Conservation (phyloP, 2,888 invertebrate species). For the Theretra japonica region DNA sequence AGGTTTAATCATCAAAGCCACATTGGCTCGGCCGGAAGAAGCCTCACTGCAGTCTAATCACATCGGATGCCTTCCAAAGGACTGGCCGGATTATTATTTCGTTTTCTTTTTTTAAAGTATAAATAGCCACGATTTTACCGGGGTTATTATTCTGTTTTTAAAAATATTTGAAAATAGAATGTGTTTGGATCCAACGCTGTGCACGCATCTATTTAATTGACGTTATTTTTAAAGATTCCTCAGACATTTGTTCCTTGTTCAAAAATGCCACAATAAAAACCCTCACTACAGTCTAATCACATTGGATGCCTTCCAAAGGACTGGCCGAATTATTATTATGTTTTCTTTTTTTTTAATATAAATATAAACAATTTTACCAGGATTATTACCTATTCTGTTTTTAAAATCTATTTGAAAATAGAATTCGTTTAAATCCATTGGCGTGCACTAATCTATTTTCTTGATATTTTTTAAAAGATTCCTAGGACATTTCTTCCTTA, state of each 20-base stretch:
- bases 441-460: too few relatives aligned
- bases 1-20: slow-evolving; percentile 7
- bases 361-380: not conserved
- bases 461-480: too few relatives aligned
- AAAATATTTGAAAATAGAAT: too few relatives aligned
- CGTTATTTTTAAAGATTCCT: too few relatives aligned
- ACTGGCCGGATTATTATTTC: slow-evolving; percentile 28
- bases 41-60: slow-evolving; percentile 28
- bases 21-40: slow-evolving; percentile 23
- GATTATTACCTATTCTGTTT: too few relatives aligned
- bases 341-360: slow-evolving; percentile 24
- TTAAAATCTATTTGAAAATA: too few relatives aligned
- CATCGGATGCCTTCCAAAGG: slow-evolving; percentile 16
- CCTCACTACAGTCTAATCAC: slow-evolving; percentile 26
- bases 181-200: too few relatives aligned
- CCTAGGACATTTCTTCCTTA: too few relatives aligned
- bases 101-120: slow-evolving; percentile 24
- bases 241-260: too few relatives aligned
- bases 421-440: too few relatives aligned
- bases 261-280: not conserved
- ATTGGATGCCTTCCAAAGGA: slow-evolving; percentile 4
- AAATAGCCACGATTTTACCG: not conserved
- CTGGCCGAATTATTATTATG: slow-evolving; percentile 28
- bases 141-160: too few relatives aligned
- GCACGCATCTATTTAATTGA: too few relatives aligned